phyloP scores from a whole-genome alignment of 2,113 vertebrate genomes.

The Coryphaenoides rupestris region DNA sequence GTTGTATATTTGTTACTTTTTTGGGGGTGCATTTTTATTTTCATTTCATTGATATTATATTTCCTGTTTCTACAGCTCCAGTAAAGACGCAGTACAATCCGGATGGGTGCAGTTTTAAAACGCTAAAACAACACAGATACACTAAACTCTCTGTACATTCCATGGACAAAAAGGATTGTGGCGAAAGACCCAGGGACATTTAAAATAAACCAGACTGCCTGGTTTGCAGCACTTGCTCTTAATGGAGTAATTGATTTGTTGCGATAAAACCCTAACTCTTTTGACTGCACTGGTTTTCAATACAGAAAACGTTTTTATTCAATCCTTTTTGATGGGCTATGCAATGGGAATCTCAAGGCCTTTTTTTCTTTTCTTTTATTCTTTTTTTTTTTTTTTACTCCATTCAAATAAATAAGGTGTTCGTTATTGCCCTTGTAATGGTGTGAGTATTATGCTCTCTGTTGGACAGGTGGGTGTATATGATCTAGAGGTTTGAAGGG shows the following conservation, averaged over 20 bases:
- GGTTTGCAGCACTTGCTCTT: slow-evolving; percentile 23
- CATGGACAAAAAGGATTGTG: slow-evolving; percentile 44
- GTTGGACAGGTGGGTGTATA: slow-evolving; percentile 6
- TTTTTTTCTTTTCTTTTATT: slow-evolving; percentile 18
- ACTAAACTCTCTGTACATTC: slow-evolving; percentile 62
- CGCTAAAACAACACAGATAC: slow-evolving; percentile 19
- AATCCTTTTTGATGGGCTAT: slow-evolving; percentile 32
- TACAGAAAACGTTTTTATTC: slow-evolving; percentile 41
- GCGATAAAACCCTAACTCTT: slow-evolving; percentile 8
- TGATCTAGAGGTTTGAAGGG: slow-evolving; percentile 6
- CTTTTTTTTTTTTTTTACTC: slow-evolving; percentile 20
- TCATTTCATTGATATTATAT: neutral
- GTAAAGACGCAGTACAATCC: slow-evolving; percentile 62
- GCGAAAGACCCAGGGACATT: slow-evolving; percentile 20
- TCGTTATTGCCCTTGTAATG: neutral
- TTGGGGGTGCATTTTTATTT: neutral
- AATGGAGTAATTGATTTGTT: slow-evolving; percentile 16
- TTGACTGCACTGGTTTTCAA: slow-evolving; percentile 34
- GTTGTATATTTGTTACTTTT: neutral
- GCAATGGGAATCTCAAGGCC: slow-evolving; percentile 32
- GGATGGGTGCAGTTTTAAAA: slow-evolving; percentile 78
- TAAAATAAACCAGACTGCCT: slow-evolving; percentile 25
- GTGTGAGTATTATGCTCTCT: neutral
- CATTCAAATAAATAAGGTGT: slow-evolving; percentile 4
- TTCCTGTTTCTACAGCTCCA: slow-evolving; percentile 51